A percentile compares a stretch with the other conserved stretches of the same genome.
These are phyloP conservation scores for Ovis canadensis DNA, from an alignment of 2,113 vertebrate genomes.

Conservation along the genomic window DNA sequence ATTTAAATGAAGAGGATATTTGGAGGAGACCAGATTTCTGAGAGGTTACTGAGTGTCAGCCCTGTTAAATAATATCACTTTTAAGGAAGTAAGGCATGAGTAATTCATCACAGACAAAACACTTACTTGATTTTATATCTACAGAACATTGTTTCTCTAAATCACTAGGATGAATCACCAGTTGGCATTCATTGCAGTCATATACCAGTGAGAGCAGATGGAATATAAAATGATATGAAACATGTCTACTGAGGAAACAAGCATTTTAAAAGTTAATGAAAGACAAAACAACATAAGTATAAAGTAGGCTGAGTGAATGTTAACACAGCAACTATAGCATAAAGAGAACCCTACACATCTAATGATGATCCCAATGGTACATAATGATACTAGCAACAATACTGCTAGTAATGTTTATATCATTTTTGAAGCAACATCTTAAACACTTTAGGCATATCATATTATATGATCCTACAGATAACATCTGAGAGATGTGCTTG, in stretches of 20 bases:
- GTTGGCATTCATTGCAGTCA: conserved; percentile 53
- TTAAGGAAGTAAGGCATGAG: background rate
- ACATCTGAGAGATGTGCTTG: background rate
- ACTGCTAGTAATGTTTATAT: background rate
- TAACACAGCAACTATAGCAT: background rate
- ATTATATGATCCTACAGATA: background rate
- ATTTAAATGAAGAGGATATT: background rate
- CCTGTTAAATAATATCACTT: conserved; percentile 2
- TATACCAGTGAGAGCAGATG: conserved; percentile 62
- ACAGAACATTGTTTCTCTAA: conserved; percentile 48
- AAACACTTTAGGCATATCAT: background rate
- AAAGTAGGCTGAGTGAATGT: background rate
- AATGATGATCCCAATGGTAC: background rate
- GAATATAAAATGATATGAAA: conserved; percentile 59
- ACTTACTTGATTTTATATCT: conserved; percentile 43
- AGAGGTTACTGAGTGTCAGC: background rate
- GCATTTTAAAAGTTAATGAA: conserved; percentile 60
- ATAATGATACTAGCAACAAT: background rate
- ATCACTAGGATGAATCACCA: conserved; percentile 63
- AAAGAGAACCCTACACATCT: background rate
- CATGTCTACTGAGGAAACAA: conserved; percentile 44
- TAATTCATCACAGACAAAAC: conserved; percentile 28
- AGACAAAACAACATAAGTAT: conserved; percentile 21
- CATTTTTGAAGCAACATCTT: background rate
- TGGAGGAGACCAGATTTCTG: background rate